Conservation (phyloP, 1,140 invertebrate genomes). For the Sycophila sp. region DNA sequence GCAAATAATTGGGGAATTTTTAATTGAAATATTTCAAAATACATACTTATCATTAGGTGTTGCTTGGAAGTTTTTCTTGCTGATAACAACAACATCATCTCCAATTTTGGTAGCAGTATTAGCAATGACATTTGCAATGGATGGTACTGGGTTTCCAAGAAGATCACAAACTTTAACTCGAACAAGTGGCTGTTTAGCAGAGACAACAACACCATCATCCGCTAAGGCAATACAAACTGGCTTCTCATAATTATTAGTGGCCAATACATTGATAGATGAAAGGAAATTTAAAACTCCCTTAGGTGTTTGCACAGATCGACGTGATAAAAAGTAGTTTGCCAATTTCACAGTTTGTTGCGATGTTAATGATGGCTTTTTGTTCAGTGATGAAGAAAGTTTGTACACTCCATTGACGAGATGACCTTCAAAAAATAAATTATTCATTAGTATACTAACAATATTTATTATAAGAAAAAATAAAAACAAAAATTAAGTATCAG, state of each 20-base stretch:
- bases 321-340: slow-evolving; percentile 89
- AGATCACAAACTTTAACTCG: slow-evolving; percentile 85
- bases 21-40: slow-evolving; percentile 13
- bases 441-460: background rate
- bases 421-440: slow-evolving; percentile 61
- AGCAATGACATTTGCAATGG: slow-evolving; percentile 73
- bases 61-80: slow-evolving; percentile 70
- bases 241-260: slow-evolving; percentile 72
- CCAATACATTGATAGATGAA: slow-evolving; percentile 79
- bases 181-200: slow-evolving; percentile 76
- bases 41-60: slow-evolving; percentile 70
- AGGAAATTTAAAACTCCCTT: slow-evolving; percentile 84
- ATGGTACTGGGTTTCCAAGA: slow-evolving; percentile 77
- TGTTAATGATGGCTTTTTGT: slow-evolving; percentile 77
- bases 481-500: slow-evolving; percentile 15
- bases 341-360: slow-evolving; percentile 89
- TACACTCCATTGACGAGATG: slow-evolving; percentile 79
- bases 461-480: background rate
- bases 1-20: slow-evolving; percentile 60
- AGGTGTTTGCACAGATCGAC: slow-evolving; percentile 86
- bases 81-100: slow-evolving; percentile 81
- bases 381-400: slow-evolving; percentile 75
- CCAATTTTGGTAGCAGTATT: slow-evolving; percentile 79
- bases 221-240: slow-evolving; percentile 84
- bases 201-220: slow-evolving; percentile 77